Evolutionary conservation across 2,113 vertebrate species (phyloP).

Genomic region (Cavia aperea): DNA sequence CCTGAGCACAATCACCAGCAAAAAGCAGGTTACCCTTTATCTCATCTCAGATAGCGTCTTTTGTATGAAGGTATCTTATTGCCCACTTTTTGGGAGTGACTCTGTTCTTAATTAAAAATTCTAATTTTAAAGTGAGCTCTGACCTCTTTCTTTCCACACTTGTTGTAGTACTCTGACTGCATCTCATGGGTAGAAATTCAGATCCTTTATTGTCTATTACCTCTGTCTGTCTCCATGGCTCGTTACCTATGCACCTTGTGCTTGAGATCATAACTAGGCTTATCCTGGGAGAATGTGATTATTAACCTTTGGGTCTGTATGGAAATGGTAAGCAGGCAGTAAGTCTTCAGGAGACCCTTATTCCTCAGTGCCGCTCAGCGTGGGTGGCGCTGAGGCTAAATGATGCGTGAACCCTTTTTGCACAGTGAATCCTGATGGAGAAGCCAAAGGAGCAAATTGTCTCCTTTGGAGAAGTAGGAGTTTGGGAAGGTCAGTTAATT

Average conservation of each 20-base stretch:
- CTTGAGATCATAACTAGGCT: conserved; percentile 16
- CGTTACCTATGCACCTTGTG: not conserved
- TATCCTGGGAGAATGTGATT: conserved; percentile 9
- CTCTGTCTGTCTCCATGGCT: conserved; percentile 19
- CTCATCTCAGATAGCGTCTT: not conserved
- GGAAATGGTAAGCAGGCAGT: not conserved
- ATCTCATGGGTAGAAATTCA: conserved; percentile 56
- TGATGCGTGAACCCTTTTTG: not conserved
- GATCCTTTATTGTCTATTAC: conserved; percentile 22
- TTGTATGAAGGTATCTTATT: conserved; percentile 53
- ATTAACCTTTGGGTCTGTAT: not conserved
- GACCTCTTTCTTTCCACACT: conserved; percentile 46
- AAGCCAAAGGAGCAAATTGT: not conserved
- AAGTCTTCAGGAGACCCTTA: fast-evolving
- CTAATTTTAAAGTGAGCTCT: conserved; percentile 63
- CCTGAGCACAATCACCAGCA: not conserved
- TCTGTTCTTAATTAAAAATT: conserved; percentile 61
- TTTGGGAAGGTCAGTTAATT: not conserved
- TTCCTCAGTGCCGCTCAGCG: not conserved
- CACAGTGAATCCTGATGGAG: not conserved
- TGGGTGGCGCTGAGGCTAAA: not conserved
- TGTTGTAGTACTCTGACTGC: conserved; percentile 28
- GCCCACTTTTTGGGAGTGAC: conserved; percentile 24
- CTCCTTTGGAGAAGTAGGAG: not conserved
- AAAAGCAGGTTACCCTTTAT: conserved; percentile 10